Evolutionary conservation across 2,888 invertebrate genomes (phyloP).

Genomic region (Bruchidius siliquastri): DNA sequence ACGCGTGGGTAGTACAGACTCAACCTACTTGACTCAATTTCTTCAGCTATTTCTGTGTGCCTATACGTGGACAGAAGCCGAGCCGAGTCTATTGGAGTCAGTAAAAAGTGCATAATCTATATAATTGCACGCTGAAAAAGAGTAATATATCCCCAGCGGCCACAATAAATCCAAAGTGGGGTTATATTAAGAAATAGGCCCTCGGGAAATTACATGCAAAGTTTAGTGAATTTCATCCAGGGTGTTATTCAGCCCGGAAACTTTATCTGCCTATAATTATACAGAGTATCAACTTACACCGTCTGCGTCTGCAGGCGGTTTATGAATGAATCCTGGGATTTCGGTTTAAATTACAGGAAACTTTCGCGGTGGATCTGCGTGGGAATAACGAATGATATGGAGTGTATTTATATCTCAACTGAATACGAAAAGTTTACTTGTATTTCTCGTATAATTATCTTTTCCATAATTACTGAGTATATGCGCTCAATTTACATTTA

Average conservation of each 20-base stretch:
- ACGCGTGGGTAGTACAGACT: too few species aligned
- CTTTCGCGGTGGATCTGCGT: neutral
- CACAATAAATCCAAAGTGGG: slow-evolving; percentile 5
- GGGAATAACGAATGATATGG: neutral
- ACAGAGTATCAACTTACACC: neutral
- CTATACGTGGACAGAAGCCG: too few species aligned
- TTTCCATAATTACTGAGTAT: too few species aligned
- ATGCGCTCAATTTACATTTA: too few species aligned
- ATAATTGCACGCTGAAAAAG: too few species aligned
- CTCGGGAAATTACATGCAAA: slow-evolving; percentile 16
- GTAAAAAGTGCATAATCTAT: too few species aligned
- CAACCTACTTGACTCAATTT: too few species aligned
- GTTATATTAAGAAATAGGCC: slow-evolving; percentile 10
- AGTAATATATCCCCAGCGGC: neutral
- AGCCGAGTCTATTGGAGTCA: too few species aligned
- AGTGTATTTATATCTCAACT: too few species aligned
- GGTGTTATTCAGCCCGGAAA: neutral
- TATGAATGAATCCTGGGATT: neutral
- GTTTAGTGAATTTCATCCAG: neutral
- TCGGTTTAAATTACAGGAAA: neutral
- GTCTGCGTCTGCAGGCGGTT: neutral
- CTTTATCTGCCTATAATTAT: neutral
- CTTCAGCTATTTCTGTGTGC: too few species aligned
- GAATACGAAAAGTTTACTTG: too few species aligned
- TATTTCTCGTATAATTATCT: too few species aligned